Conservation (phyloP, 2,888 invertebrate genomes). For the Drosophila kokeensis region DNA sequence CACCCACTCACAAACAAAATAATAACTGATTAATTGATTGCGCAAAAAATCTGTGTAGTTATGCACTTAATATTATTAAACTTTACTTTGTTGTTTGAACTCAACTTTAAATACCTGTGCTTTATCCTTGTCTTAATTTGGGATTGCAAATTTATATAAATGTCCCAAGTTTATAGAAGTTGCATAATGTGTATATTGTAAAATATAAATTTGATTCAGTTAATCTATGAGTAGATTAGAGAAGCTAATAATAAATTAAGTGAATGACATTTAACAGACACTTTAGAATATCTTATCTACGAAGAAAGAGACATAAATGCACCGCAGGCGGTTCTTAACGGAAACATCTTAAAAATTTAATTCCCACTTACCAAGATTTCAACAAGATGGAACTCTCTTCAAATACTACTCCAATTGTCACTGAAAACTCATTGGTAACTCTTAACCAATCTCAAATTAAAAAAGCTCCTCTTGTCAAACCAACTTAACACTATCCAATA, state of each 20-base stretch:
- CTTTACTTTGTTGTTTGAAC: neutral
- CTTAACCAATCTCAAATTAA: neutral
- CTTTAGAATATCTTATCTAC: neutral
- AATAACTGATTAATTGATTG: constrained; percentile 7
- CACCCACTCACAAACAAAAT: neutral
- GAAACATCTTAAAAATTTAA: too few relatives aligned
- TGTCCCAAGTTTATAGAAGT: neutral
- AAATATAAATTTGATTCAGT: neutral
- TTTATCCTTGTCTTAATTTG: neutral
- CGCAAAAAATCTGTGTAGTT: neutral
- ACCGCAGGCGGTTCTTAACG: neutral
- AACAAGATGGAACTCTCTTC: neutral
- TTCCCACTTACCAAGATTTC: neutral
- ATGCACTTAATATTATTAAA: neutral
- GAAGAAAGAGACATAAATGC: neutral
- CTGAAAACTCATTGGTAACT: neutral
- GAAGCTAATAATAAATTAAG: neutral
- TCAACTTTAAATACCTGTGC: neutral
- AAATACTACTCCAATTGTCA: neutral
- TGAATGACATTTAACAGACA: neutral
- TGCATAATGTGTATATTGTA: neutral
- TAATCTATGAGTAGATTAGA: neutral
- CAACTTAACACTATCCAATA: neutral
- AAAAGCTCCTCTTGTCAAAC: neutral
- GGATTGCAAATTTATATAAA: neutral